Evolutionary conservation across 2,888 invertebrate genomes (phyloP), one percentile per base, ranked within the genome.

Genomic region (Camponotus fellah): DNA sequence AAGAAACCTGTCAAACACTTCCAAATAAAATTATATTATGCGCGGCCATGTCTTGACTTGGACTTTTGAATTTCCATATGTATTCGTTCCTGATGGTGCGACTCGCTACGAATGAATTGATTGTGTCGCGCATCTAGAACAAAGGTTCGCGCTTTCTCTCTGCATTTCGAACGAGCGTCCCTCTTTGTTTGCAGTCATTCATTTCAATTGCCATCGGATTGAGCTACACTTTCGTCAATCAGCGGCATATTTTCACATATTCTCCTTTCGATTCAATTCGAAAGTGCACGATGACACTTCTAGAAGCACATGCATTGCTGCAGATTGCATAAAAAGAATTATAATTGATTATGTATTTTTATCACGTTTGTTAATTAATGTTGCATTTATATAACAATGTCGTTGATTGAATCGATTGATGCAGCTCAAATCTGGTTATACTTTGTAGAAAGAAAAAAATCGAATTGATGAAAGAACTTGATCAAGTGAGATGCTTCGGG

Each of bases 121-220:
- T 8, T 43, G 32, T 74, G 64, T 64, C 64, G 10, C 64, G 64
- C n/a, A 37, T n/a, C 34, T 64, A 64, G 34, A n/a, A 64, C 34
- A 64, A 64, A 37, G 37, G 37, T 37, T 64, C 37, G 64, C 37
- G 64, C 37, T 64, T 64, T 64, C 64, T 64, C 64, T 37, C 34
- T 9, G 17, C 17, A 37, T 37, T 64, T 21, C n/a, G n/a, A 53
- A 8, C 64, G 62, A 62, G 34, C 62, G n/a, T 37, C 9, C 17
- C n/a, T 37, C 64, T 64, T 64, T 64, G 64, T 64, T 37, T 64
- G 53, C 53, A 64, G 64, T 37, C 64, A 37, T 64, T 37, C 64
- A 37, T 17, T 10, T 64, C 64, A 37, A 17, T 37, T 64, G 58
- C 58, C 64, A 64, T 64, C n/a, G 37, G n/a, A 64, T 6, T 34